A percentile compares a stretch with the other conserved stretches of the same genome.
These are phyloP conservation scores for Hydropsyche tenuis DNA, from an alignment of 1,140 invertebrate species.

Conservation along the genomic window DNA sequence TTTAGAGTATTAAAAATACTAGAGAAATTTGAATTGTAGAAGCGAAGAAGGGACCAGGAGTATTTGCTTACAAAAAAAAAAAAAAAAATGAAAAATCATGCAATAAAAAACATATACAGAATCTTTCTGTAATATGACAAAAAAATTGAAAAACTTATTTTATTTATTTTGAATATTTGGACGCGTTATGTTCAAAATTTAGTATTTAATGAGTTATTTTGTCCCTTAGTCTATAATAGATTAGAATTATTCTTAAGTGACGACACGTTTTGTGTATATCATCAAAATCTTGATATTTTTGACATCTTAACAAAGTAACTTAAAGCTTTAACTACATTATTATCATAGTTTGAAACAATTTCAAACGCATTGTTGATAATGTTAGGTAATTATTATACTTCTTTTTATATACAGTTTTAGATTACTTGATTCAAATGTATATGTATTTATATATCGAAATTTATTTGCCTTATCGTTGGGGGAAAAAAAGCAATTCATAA, in stretches of 20 bases:
- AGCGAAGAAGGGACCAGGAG: constrained; percentile 27
- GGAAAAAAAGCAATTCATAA: neutral
- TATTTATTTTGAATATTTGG: constrained; percentile 3
- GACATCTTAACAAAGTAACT: constrained; percentile 18
- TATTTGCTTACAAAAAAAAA: constrained; percentile 22
- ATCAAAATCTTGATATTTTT: neutral
- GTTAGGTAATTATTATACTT: constrained; percentile 10
- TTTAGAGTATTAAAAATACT: constrained; percentile 19
- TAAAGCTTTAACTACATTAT: constrained; percentile 19
- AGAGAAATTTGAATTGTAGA: neutral
- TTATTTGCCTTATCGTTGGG: neutral
- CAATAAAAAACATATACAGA: constrained; percentile 27
- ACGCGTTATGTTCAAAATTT: neutral
- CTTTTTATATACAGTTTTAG: neutral
- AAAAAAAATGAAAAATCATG: constrained; percentile 34
- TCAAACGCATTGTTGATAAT: constrained; percentile 17
- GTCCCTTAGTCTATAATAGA: neutral
- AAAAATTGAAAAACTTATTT: constrained; percentile 34
- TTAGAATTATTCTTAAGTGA: neutral
- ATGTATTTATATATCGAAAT: neutral
- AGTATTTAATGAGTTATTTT: no score
- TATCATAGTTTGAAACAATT: constrained; percentile 13
- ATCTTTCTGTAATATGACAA: constrained; percentile 29
- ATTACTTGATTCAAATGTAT: neutral
- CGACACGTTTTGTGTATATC: neutral